Evolutionary conservation across 2,797 vertebrate species (phyloP).

Genomic region (Sparus aurata): DNA sequence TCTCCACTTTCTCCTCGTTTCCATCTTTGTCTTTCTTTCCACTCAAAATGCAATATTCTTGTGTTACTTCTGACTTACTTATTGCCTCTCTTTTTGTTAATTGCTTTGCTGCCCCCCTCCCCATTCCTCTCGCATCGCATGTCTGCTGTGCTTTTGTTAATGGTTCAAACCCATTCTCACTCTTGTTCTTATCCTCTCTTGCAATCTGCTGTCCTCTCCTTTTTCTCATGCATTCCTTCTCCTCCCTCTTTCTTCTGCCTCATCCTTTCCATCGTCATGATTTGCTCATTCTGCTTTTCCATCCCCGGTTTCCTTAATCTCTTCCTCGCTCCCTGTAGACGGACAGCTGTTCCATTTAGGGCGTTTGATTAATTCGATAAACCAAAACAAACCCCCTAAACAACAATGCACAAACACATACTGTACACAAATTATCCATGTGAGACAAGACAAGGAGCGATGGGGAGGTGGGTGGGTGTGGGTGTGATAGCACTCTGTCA

Average conservation of each 20-base stretch:
- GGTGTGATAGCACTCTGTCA: conserved; percentile 22
- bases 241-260: not conserved
- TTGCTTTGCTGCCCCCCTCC: conserved; percentile 39
- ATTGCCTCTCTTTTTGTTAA: conserved; percentile 44
- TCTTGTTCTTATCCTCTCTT: conserved; percentile 24
- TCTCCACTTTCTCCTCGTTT: conserved; percentile 1
- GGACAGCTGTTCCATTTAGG: conserved; percentile 50
- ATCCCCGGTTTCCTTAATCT: conserved; percentile 20
- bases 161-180: conserved; percentile 13
- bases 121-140: not conserved
- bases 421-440: conserved; percentile 11
- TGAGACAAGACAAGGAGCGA: not conserved
- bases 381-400: conserved; percentile 18
- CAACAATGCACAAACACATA: conserved; percentile 11
- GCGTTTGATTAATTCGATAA: conserved; percentile 47
- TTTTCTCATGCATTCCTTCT: not conserved
- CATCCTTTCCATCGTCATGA: not conserved
- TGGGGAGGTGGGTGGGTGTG: too few relatives aligned
- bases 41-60: conserved; percentile 38
- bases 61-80: conserved; percentile 29
- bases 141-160: conserved; percentile 28
- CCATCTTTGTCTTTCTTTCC: not conserved
- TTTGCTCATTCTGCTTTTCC: conserved; percentile 12
- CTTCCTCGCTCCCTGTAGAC: conserved; percentile 23
- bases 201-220: conserved; percentile 7